phyloP scores from a whole-genome alignment of 2,113 vertebrate genomes.

The Phylloscopus whistleri region DNA sequence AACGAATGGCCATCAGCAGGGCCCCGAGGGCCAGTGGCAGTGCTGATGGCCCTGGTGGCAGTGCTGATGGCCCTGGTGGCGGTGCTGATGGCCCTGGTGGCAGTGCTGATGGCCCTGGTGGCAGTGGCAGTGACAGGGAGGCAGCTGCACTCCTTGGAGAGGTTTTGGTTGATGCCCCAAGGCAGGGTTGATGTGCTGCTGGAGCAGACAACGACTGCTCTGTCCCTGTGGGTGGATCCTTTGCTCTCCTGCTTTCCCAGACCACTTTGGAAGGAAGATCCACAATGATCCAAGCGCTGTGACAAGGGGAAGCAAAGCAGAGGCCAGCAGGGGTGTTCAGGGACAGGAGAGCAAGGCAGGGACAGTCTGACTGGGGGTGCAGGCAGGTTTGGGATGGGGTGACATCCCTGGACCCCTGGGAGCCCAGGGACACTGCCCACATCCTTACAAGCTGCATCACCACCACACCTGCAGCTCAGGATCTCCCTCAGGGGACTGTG shows the following conservation, averaged over 20 bases:
- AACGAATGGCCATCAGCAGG: rapidly evolving
- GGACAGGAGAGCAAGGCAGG: neutral
- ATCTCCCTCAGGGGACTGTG: rapidly evolving
- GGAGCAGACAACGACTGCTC: rapidly evolving
- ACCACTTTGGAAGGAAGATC: neutral
- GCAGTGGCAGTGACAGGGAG: neutral
- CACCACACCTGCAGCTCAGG: rapidly evolving
- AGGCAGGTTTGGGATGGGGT: neutral
- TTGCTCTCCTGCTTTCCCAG: neutral
- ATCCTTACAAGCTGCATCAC: neutral
- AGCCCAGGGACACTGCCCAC: neutral
- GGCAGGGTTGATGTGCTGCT: neutral
- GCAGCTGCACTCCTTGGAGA: neutral
- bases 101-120: too few species aligned
- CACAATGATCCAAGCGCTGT: neutral
- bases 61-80: rapidly evolving
- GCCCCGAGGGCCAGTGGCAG: rapidly evolving
- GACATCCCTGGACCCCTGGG: neutral
- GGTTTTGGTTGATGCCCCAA: neutral
- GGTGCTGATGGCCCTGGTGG: too few species aligned
- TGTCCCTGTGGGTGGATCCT: rapidly evolving
- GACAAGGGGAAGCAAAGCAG: neutral
- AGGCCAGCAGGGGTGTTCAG: neutral
- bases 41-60: rapidly evolving
- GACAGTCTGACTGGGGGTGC: neutral